Evolutionary conservation across 2,888 invertebrate genomes (phyloP).

Genomic region (Eupithecia inturbata): DNA sequence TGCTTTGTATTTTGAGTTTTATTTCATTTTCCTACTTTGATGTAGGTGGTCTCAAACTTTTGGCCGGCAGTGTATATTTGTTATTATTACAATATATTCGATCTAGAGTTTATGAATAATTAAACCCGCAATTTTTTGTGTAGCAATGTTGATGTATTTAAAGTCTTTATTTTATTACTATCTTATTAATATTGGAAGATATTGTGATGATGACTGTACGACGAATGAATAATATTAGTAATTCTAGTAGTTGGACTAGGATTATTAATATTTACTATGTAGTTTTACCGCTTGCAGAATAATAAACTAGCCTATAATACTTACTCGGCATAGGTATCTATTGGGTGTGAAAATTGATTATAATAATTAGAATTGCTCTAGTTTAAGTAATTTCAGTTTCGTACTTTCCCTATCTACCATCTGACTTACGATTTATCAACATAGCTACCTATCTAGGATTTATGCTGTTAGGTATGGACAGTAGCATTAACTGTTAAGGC

Average conservation of each 20-base stretch:
- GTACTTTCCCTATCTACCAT: neutral
- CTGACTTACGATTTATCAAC: neutral
- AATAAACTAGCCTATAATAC: neutral
- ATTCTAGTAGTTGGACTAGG: too few species aligned
- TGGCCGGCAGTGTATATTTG: too few species aligned
- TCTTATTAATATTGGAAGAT: constrained; percentile 3
- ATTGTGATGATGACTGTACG: constrained; percentile 14
- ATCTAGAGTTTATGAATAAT: constrained; percentile 13
- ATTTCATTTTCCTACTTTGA: too few species aligned
- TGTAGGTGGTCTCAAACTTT: too few species aligned
- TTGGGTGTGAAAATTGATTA: neutral
- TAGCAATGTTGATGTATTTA: constrained; percentile 9
- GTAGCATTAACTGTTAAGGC: neutral
- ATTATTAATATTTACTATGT: too few species aligned
- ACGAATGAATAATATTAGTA: neutral
- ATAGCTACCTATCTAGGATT: neutral
- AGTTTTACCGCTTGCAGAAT: too few species aligned
- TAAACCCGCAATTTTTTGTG: constrained; percentile 1
- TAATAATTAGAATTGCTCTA: neutral
- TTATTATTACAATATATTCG: neutral
- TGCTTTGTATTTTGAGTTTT: too few species aligned
- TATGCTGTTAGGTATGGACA: neutral
- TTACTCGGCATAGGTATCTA: neutral
- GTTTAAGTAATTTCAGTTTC: neutral
- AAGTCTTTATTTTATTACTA: constrained; percentile 15